Evolutionary conservation across 2,113 vertebrate genomes (phyloP), one percentile per base, ranked within the genome.

Genomic region (Oncorhynchus clarkii): DNA sequence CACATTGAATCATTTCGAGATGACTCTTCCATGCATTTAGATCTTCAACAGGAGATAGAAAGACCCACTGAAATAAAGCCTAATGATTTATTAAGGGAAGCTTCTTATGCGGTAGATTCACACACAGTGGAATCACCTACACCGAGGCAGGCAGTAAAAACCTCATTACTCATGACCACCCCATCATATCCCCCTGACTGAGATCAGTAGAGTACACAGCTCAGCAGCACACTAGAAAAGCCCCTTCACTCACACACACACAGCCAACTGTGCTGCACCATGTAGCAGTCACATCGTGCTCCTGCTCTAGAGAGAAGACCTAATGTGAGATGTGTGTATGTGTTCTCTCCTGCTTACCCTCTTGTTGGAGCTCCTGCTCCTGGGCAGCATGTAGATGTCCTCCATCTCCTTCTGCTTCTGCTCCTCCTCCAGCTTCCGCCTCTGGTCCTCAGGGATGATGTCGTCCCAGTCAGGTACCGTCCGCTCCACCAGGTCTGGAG

Each of bases 341-440:
- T 34, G 39, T 45, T 31, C 22, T 57, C 12, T 5, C 27, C 39
- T 45, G 39, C 76, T 72, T 66, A 99, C 98, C 95, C 96, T 96
- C 87, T 98, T 99, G 69, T 96, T 98, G 0, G 96, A 98, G 87
- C 98, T 99, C 77, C 98, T 94, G 86, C 97, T 99, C 73, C 97
- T 92, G 34, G 98, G 98, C 81, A 99, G 88, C 96, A 98, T 97
- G 78, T 98, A 99, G 82, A 99, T 98, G 81, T 99, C 97, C 48
- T 98, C 95, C 87, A 99, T 91, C 87, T 99, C 98, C 77, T 97
- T 96, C 88, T 98, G 97, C 60, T 97, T 95, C 82, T 95, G 96
- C 81, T 97, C 97, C 73, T 99, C 98, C 82, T 99, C 98, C 5
- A 97, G 91, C 79, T 94, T 95, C 60, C 94, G 95, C 39, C 98